These are phyloP conservation scores for Parambassis ranga DNA, from an alignment of 2,797 vertebrate genomes.

Conservation along the genomic window DNA sequence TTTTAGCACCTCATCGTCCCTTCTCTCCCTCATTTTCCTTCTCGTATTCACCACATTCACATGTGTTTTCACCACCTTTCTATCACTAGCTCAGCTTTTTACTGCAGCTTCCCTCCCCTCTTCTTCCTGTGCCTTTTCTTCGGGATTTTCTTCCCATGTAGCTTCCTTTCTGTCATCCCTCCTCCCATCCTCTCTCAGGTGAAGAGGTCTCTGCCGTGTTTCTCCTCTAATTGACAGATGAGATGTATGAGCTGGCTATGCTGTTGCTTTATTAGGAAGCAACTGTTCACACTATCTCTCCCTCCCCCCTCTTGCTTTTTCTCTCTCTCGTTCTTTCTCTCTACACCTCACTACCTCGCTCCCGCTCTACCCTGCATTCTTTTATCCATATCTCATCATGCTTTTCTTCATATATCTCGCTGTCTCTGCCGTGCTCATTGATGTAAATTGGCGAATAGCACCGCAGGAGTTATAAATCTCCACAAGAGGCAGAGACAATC, in stretches of 20 bases:
- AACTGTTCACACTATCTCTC: conserved; percentile 52
- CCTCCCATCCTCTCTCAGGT: conserved; percentile 66
- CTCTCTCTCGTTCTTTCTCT: conserved; percentile 7
- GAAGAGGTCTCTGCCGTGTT: conserved; percentile 73
- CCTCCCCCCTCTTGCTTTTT: conserved; percentile 9
- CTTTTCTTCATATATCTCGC: conserved; percentile 42
- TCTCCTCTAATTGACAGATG: conserved; percentile 78
- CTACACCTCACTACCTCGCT: conserved; percentile 6
- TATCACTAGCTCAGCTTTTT: conserved; percentile 25
- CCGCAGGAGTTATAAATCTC: conserved; percentile 43
- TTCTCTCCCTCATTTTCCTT: conserved; percentile 12
- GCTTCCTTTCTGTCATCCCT: conserved; percentile 43
- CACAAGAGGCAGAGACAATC: conserved; percentile 25
- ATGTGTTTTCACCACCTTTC: conserved; percentile 12
- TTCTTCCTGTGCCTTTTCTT: conserved; percentile 31
- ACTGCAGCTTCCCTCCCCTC: conserved; percentile 18
- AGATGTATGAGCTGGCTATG: conserved; percentile 76
- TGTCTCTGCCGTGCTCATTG: conserved; percentile 38
- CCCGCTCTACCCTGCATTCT: conserved; percentile 24
- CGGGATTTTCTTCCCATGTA: conserved; percentile 28
- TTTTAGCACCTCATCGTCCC: conserved; percentile 9
- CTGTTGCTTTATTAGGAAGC: conserved; percentile 79
- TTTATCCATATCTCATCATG: conserved; percentile 48
- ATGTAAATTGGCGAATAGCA: conserved; percentile 58
- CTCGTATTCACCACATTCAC: conserved; percentile 17